Conservation (phyloP, 2,113 vertebrate species). For the Zapornia atra region DNA sequence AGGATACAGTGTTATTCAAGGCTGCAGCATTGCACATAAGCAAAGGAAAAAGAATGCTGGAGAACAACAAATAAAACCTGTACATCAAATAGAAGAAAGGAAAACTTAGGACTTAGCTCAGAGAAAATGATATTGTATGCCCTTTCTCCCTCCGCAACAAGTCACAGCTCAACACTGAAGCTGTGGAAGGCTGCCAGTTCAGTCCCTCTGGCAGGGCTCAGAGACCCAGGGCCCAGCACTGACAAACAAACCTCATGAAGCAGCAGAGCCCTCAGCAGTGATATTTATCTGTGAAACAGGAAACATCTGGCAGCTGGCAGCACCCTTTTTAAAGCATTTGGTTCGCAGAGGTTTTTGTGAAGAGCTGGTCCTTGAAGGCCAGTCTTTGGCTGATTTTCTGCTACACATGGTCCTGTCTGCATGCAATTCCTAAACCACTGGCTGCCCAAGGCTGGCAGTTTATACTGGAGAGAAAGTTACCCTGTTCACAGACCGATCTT, state of each 20-base stretch:
- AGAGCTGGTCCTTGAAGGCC: not conserved
- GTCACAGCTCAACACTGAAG: not conserved
- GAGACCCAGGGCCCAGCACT: not conserved
- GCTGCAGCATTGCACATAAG: not conserved
- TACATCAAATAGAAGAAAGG: not conserved
- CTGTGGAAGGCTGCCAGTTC: not conserved
- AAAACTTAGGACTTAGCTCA: not conserved
- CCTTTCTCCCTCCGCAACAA: not conserved
- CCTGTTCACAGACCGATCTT: not conserved
- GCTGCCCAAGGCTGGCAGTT: not conserved
- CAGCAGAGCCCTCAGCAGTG: not conserved
- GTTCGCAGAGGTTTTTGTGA: not conserved
- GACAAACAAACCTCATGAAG: rapidly evolving
- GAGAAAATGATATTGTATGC: not conserved
- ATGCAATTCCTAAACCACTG: not conserved
- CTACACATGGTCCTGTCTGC: rapidly evolving
- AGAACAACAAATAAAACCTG: not conserved
- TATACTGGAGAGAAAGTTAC: not conserved
- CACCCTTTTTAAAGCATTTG: not conserved
- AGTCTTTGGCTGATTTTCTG: not conserved
- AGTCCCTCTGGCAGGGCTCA: not conserved
- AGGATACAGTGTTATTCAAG: not conserved
- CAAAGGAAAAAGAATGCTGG: not conserved
- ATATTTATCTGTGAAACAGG: not conserved
- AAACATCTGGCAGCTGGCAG: not conserved